Evolutionary conservation across 2,888 invertebrate genomes (phyloP), one percentile per base, ranked within the genome.

Genomic region (Phanerotoma sp.): DNA sequence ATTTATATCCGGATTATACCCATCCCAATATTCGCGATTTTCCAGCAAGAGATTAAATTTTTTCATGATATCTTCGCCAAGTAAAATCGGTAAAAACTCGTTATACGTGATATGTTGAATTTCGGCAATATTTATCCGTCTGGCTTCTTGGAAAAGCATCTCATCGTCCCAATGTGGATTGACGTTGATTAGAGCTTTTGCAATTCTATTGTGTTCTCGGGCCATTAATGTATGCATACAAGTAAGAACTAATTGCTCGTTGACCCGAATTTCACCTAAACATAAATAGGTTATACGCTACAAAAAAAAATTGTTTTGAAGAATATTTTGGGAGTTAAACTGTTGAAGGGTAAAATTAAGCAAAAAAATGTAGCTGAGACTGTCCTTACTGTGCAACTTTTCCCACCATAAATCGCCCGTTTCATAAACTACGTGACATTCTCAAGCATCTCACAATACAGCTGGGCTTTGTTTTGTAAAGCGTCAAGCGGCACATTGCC

Each of bases 131-230:
- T 87, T 88, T 67, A 94, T 91, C 49, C 93, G 83, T 61, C 93
- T 82, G 0, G 92, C 80, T 79, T 93, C 93, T 73, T 94, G 94
- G 82, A 88, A 95, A 1, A 94, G 77, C 0, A 89, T 93, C 78
- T 95, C 95, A 69, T 95, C 95, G 69, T 93, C 91, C 95, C 94
- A 95, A 74, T 92, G 93, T 0, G 92, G 92, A 79, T 96, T 95
- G 5, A 95, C 84, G 46, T 84, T 84, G 0, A 87, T 84, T 33
- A 96, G 78, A 5, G 80, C 87, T 48, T 83, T 84, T 0, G 95
- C 94, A 0, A 93, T 78, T 56, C 92, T 82, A 78, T 96, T 96
- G 77, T 96, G 96, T 73, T 96, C 93, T 55, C 94, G 81, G 1
- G 94, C 91, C 88, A 93, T 87, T 30, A 94, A 77, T 0, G 93